These are phyloP conservation scores for Cynaeus angustus DNA, from an alignment of 2,888 invertebrate species.

Conservation along the genomic window DNA sequence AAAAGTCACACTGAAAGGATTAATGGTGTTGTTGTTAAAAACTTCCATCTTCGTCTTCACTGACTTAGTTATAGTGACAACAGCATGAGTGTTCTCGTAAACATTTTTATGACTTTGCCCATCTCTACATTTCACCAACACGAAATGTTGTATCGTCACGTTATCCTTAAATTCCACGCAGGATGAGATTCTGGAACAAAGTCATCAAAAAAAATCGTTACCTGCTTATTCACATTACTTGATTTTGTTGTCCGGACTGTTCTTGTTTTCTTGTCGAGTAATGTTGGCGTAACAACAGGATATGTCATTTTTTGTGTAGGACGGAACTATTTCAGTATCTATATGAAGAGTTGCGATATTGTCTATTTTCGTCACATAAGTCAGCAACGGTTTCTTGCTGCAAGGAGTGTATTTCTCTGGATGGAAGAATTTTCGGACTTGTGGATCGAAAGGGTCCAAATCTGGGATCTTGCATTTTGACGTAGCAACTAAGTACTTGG, in stretches of 20 bases:
- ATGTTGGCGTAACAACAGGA: slow-evolving; percentile 65
- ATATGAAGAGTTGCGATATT: slow-evolving; percentile 64
- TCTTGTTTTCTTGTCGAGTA: slow-evolving; percentile 54
- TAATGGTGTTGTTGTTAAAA: slow-evolving; percentile 56
- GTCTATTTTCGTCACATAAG: slow-evolving; percentile 64
- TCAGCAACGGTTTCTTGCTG: slow-evolving; percentile 67
- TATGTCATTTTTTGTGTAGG: slow-evolving; percentile 62
- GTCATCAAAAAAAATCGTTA: neutral
- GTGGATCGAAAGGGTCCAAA: slow-evolving; percentile 75
- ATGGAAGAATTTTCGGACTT: slow-evolving; percentile 74
- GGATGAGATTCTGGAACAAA: slow-evolving; percentile 6
- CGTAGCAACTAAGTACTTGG: slow-evolving; percentile 75
- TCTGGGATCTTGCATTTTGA: slow-evolving; percentile 79
- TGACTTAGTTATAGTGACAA: slow-evolving; percentile 64
- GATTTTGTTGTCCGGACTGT: slow-evolving; percentile 61
- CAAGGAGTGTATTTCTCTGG: slow-evolving; percentile 75
- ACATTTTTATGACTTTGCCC: slow-evolving; percentile 59
- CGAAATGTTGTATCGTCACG: slow-evolving; percentile 4
- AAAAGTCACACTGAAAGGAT: slow-evolving; percentile 77
- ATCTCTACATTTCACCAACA: slow-evolving; percentile 69
- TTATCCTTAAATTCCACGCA: slow-evolving; percentile 9
- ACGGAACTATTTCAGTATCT: slow-evolving; percentile 61
- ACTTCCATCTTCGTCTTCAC: slow-evolving; percentile 56
- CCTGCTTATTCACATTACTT: slow-evolving; percentile 53
- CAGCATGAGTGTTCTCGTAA: slow-evolving; percentile 75